Base-by-base conservation (phyloP, 2,113 vertebrate genomes). In the Rattus rattus region DNA sequence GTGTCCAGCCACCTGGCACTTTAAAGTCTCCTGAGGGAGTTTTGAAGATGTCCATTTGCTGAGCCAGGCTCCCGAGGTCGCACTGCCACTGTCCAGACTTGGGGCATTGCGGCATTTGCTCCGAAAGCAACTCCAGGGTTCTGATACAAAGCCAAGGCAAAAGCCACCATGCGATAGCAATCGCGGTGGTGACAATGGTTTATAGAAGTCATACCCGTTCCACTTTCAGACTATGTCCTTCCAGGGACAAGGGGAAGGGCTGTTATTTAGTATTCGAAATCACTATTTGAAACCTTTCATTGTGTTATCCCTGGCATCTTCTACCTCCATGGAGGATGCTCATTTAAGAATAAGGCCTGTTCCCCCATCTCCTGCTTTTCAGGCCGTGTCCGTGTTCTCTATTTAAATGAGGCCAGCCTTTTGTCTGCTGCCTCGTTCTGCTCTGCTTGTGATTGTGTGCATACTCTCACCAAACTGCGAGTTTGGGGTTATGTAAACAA, bases 181-280 rank as follows among this genome's bases (percentile, higher is more conserved):
- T 19, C 0, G 4, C 11, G 7, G 8, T 2, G 17, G 8, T 67
- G 20, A 43, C 7, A 63, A n/a, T 1, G 12, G 4, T 76, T 56
- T 20, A 10, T 19, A 70, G n/a, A 92, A 24, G 47, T 59, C 30
- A 47, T 36, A 47, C 39, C 36, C 17, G 2, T 13, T 89, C 22
- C 30, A 30, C 24, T 20, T 14, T 63, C 33, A n/a, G 59, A 2
- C 2, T n/a, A 1, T 8, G 2, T 19, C 13, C 10, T 63, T 52
- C 47, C 14, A n/a, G 72, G 11, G 26, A 28, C 22, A 14, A 80
- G 7, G 28, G 33, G 47, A 26, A 49, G 88, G 33, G 20, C 47
- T 54, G 17, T 26, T 63, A 7, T 17, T 79, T 56, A 26, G 20
- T 16, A 14, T 30, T 61, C 59, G 26, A 17, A 33, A n/a, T 28